A percentile compares a stretch with the other conserved stretches of the same genome.
These are phyloP conservation scores for Aphelenchoides fujianensis DNA, from an alignment of 1,140 invertebrate genomes.

Conservation along the genomic window DNA sequence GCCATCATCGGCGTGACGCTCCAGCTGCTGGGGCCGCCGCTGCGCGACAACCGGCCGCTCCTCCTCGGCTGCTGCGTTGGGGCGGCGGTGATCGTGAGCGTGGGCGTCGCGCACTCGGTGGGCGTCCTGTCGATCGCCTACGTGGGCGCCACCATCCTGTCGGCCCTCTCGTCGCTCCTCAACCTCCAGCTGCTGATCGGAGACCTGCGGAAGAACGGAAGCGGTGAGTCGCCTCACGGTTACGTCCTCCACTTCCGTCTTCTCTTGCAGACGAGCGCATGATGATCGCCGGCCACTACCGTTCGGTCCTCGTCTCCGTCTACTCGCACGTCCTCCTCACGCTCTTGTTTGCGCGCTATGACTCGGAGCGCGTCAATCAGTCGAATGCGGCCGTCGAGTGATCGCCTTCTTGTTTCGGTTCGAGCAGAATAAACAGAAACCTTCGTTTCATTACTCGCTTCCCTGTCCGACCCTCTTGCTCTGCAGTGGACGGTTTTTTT, in stretches of 20 bases:
- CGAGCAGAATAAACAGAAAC: too few relatives aligned
- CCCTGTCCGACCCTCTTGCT: too few relatives aligned
- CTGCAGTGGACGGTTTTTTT: too few relatives aligned
- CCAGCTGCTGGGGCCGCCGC: constrained; percentile 13
- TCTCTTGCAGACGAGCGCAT: constrained; percentile 9
- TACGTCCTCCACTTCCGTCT: neutral
- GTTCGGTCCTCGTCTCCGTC: constrained; percentile 12
- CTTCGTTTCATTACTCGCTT: too few relatives aligned
- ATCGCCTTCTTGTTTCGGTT: too few relatives aligned
- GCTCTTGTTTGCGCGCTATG: constrained; percentile 14
- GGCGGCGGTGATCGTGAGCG: neutral
- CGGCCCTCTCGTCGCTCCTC: neutral
- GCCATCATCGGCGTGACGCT: constrained; percentile 12
- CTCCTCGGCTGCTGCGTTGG: constrained; percentile 1
- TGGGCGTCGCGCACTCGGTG: constrained; percentile 9
- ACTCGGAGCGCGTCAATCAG: constrained; percentile 10
- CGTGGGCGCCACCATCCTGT: constrained; percentile 2
- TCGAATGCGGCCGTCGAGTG: constrained; percentile 23
- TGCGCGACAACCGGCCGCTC: neutral
- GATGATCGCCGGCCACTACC: constrained; percentile 15
- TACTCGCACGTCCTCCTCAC: constrained; percentile 12
- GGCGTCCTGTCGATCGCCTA: constrained; percentile 13
- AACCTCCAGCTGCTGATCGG: constrained; percentile 19
- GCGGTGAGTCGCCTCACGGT: neutral
- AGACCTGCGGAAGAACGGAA: constrained; percentile 19